Conservation (phyloP, 2,113 vertebrate genomes). For the cattle (Bos taurus) region DNA sequence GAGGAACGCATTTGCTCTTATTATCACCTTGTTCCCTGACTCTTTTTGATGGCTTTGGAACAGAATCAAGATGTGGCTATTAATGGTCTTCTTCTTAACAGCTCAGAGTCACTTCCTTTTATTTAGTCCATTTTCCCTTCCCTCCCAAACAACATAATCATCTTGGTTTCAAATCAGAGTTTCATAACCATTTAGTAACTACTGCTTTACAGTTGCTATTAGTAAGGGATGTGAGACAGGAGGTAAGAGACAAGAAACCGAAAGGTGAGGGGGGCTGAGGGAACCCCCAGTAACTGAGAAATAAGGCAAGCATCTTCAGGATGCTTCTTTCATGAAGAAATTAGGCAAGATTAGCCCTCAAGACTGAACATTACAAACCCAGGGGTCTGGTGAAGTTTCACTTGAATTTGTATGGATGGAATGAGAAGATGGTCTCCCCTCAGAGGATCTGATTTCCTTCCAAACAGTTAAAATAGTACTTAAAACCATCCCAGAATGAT, state of each 20-base stretch:
- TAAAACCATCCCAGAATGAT: not conserved
- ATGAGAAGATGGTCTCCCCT: slow-evolving; percentile 17
- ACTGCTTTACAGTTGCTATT: slow-evolving; percentile 39
- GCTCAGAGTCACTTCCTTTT: slow-evolving; percentile 49
- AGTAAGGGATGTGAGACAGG: slow-evolving; percentile 2
- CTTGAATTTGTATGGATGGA: not conserved
- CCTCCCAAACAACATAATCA: slow-evolving; percentile 38
- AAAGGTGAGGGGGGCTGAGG: not conserved
- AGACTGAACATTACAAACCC: not conserved
- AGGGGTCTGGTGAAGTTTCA: slow-evolving; percentile 4
- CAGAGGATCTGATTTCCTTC: not conserved
- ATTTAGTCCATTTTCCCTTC: slow-evolving; percentile 33
- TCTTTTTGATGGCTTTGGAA: slow-evolving; percentile 45
- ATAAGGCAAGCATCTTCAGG: not conserved
- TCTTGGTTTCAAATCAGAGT: slow-evolving; percentile 57
- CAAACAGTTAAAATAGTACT: slow-evolving; percentile 27
- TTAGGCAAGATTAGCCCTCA: not conserved
- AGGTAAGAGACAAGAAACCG: not conserved
- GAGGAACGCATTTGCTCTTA: slow-evolving; percentile 60
- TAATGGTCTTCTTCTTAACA: slow-evolving; percentile 54
- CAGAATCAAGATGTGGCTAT: slow-evolving; percentile 70
- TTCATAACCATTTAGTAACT: slow-evolving; percentile 52
- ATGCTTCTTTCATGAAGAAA: not conserved
- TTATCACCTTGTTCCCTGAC: slow-evolving; percentile 62
- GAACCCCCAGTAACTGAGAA: not conserved